These are phyloP conservation scores for Pachyseris speciosa DNA, from an alignment of 64 coral and sea anemone species.

Conservation along the genomic window DNA sequence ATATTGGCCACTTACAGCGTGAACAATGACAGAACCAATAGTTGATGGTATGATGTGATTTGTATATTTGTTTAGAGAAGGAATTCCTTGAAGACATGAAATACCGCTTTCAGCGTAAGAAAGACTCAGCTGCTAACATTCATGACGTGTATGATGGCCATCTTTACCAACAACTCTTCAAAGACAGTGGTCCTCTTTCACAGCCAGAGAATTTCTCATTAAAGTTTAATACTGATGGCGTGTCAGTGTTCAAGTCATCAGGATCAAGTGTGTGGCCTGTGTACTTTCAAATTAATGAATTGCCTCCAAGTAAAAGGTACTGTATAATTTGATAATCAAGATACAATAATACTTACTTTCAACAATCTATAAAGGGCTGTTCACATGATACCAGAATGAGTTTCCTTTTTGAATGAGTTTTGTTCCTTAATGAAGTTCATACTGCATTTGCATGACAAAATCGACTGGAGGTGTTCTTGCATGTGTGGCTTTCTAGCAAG, in stretches of 20 bases:
- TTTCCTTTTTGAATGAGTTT: too few species aligned
- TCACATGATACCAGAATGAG: not conserved
- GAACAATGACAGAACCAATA: too few species aligned
- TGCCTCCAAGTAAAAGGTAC: constrained; percentile 43
- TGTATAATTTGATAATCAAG: not conserved
- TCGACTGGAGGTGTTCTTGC: too few species aligned
- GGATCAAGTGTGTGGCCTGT: not conserved
- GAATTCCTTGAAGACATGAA: not conserved
- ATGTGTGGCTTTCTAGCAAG: too few species aligned
- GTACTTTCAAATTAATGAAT: constrained; percentile 49
- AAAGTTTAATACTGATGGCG: constrained; percentile 63
- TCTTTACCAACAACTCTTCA: not conserved
- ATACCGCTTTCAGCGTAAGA: not conserved
- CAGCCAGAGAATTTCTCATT: constrained; percentile 38
- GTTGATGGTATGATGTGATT: too few species aligned
- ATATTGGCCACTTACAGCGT: not conserved
- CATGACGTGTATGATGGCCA: constrained; percentile 36
- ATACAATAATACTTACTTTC: not conserved
- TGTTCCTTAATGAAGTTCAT: too few species aligned
- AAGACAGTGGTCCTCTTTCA: constrained; percentile 54
- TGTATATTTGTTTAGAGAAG: not conserved
- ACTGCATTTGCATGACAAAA: too few species aligned
- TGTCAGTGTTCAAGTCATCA: constrained; percentile 49
- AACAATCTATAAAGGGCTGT: too few species aligned
- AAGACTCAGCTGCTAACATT: not conserved